These are phyloP conservation scores for Eristalinus aeneus DNA, from an alignment of 2,888 invertebrate genomes.

Conservation along the genomic window DNA sequence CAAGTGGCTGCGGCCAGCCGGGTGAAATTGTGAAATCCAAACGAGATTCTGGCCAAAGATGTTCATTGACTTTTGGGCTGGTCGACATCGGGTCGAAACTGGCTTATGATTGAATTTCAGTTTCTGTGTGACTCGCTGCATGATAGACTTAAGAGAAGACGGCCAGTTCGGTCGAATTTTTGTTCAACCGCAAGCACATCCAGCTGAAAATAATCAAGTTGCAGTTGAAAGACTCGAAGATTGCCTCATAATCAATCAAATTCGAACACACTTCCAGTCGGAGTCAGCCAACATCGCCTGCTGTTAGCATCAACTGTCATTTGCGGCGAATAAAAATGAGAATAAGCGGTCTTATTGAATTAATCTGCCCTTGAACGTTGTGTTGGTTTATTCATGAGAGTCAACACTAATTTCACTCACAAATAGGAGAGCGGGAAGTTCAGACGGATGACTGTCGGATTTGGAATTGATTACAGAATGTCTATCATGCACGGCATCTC, in stretches of 20 bases:
- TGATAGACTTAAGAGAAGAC: too few relatives aligned
- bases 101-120: background rate
- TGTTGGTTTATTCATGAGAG: background rate
- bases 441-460: background rate
- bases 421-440: background rate
- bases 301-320: background rate
- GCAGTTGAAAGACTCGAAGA: background rate
- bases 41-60: conserved; percentile 8
- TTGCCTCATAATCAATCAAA: background rate
- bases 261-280: background rate
- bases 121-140: background rate
- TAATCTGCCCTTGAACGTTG: background rate
- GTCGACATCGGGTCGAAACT: background rate
- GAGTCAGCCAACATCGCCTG: background rate
- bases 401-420: background rate
- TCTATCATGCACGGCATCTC: background rate
- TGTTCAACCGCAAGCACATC: too few relatives aligned
- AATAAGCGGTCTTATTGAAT: background rate
- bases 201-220: background rate
- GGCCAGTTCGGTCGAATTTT: too few relatives aligned
- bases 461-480: background rate
- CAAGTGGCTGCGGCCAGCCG: background rate
- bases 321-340: background rate
- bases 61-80: conserved; percentile 19
- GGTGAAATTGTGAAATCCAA: conserved; percentile 1